Conservation (phyloP, 1,140 invertebrate genomes). For the Anadara kagoshimensis region DNA sequence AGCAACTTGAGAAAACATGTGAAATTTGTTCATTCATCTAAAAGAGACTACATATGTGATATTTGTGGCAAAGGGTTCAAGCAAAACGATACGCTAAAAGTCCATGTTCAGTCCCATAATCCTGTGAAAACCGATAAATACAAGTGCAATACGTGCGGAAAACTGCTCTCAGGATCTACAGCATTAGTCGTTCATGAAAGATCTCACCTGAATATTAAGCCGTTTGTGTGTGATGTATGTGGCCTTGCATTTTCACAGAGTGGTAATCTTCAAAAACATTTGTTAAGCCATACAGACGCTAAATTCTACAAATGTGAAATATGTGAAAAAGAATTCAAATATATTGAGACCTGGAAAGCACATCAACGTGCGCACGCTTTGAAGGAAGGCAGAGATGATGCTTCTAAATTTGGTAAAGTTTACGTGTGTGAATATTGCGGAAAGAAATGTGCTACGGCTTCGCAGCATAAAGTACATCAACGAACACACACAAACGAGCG, state of each 20-base stretch:
- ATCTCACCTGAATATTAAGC: constrained; percentile 93
- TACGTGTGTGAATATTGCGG: constrained; percentile 29
- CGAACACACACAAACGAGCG: constrained; percentile 84
- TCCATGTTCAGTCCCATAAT: constrained; percentile 28
- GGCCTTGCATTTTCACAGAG: constrained; percentile 81
- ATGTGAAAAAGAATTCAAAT: constrained; percentile 57
- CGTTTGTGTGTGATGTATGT: constrained; percentile 81
- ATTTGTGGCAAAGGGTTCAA: constrained; percentile 44
- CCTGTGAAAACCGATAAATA: constrained; percentile 77
- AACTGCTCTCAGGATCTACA: constrained; percentile 90
- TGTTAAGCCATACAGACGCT: constrained; percentile 62
- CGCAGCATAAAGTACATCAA: constrained; percentile 37
- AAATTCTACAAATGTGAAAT: constrained; percentile 56
- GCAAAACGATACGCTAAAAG: constrained; percentile 34
- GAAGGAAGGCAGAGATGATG: constrained; percentile 11
- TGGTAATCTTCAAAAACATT: constrained; percentile 68
- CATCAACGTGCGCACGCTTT: constrained; percentile 35
- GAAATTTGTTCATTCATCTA: constrained; percentile 16
- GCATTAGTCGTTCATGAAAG: constrained; percentile 95
- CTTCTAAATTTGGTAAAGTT: constrained; percentile 23
- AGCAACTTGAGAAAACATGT: constrained; percentile 41
- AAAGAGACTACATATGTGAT: constrained; percentile 36
- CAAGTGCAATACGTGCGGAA: constrained; percentile 88
- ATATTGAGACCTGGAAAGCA: constrained; percentile 27
- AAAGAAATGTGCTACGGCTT: constrained; percentile 28